Base-by-base conservation (phyloP, 2,797 vertebrate genomes). In the Lithobates pipiens region DNA sequence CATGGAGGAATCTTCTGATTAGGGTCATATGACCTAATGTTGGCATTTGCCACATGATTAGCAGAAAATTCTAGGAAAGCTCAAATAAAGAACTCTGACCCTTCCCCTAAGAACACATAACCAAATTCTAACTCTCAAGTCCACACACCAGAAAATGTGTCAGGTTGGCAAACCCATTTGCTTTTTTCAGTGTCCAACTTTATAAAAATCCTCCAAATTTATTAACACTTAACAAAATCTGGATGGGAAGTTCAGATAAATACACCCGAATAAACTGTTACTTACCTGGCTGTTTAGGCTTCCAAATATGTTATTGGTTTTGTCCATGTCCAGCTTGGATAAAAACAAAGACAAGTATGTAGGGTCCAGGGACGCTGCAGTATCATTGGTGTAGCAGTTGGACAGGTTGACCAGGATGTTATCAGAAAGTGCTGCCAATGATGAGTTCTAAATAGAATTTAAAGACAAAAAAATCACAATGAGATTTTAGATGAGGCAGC, bases 401-500 rank as follows among this genome's bases (percentile, higher is more conserved):
- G 89, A 89, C 0, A 92, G 57, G 63, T 75, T 88, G 0, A 80
- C 1, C 42, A 92, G 89, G 76, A 91, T 86, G 75, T 92, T 77
- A 46, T 91, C 88, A 3, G 83, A 42, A 7, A 73, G 16, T 29
- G 2, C n/a, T 15, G 54, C 67, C 27, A 85, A 23, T 1, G 23
- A 2, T 3, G 69, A 50, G 2, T 5, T 0, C 83, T 85, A 23
- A 44, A n/a, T 2, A n/a, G 57, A 74, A n/a, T n/a, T n/a, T n/a
- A n/a, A n/a, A n/a, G n/a, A n/a, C n/a, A n/a, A n/a, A n/a, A n/a
- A n/a, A n/a, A n/a, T n/a, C n/a, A n/a, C n/a, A n/a, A n/a, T n/a
- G n/a, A n/a, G n/a, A n/a, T n/a, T n/a, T n/a, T n/a, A n/a, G n/a
- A n/a, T n/a, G n/a, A n/a, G n/a, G n/a, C n/a, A n/a, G n/a, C n/a